A percentile compares a stretch with the other conserved stretches of the same genome.
phyloP scores from a whole-genome alignment of 2,888 invertebrate species.

The Artemia sp. region DNA sequence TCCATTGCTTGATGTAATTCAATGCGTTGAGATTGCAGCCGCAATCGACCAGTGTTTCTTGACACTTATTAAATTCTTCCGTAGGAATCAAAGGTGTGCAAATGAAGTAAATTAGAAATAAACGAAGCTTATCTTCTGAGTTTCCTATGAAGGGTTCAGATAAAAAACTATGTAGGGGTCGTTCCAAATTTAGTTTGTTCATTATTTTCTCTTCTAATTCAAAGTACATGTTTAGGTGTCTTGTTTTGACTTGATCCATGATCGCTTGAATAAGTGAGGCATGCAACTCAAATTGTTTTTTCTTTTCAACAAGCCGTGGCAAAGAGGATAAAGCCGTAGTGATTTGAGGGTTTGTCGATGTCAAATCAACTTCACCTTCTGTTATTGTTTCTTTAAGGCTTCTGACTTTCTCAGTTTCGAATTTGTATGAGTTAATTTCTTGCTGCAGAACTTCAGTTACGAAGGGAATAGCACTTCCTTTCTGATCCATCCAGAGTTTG shows the following conservation, averaged over 20 bases:
- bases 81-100: constrained; percentile 56
- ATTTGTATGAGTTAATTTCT: constrained; percentile 81
- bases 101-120: constrained; percentile 81
- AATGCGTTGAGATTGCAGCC: constrained; percentile 73
- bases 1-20: constrained; percentile 81
- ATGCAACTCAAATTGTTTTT: constrained; percentile 94
- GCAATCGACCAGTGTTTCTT: constrained; percentile 53
- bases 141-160: constrained; percentile 70
- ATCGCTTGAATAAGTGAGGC: constrained; percentile 91
- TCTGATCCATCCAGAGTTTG: constrained; percentile 80
- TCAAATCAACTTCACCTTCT: constrained; percentile 8
- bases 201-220: constrained; percentile 96
- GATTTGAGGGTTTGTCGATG: background rate
- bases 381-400: constrained; percentile 75
- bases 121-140: constrained; percentile 74
- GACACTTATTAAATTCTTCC: constrained; percentile 64
- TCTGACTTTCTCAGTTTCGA: constrained; percentile 91
- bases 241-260: constrained; percentile 62
- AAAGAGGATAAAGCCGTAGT: constrained; percentile 71
- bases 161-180: constrained; percentile 69
- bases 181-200: constrained; percentile 61
- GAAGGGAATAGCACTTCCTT: constrained; percentile 67
- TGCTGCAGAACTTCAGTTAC: constrained; percentile 98
- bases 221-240: constrained; percentile 86
- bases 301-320: constrained; percentile 91